Evolutionary conservation across 2,113 vertebrate genomes (phyloP).

Genomic region (Acanthisitta chloris): DNA sequence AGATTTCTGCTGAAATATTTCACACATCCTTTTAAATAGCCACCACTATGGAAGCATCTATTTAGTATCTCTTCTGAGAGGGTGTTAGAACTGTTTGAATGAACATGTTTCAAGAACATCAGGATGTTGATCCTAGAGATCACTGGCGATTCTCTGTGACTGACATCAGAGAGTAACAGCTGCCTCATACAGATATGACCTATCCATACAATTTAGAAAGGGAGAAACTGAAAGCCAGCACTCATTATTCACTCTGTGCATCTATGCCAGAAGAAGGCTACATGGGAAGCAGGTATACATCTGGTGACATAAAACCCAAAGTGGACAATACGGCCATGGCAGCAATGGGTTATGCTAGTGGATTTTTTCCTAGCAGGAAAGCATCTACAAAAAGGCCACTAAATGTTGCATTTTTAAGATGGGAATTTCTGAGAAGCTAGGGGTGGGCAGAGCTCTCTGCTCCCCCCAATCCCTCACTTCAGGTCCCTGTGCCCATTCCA

Average conservation of each 20-base stretch:
- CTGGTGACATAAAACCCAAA: neutral
- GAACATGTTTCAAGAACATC: neutral
- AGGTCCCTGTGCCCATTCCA: neutral
- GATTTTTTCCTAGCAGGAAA: neutral
- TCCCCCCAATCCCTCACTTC: neutral
- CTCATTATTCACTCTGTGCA: neutral
- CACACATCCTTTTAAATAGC: neutral
- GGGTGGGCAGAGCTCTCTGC: neutral
- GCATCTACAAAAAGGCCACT: neutral
- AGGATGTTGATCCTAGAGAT: neutral
- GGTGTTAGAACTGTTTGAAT: neutral
- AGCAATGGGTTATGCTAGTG: neutral
- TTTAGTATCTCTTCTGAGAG: neutral
- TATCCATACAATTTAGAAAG: neutral
- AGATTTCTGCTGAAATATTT: neutral
- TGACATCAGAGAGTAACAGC: neutral
- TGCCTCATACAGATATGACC: neutral
- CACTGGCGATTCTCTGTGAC: neutral
- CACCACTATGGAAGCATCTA: neutral
- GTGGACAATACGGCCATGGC: neutral
- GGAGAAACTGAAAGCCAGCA: neutral
- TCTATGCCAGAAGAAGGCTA: neutral
- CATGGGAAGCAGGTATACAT: neutral
- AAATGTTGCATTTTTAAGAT: neutral
- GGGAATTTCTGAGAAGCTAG: neutral